A percentile compares a stretch with the other conserved stretches of the same genome.
Conservation (phyloP, 2,888 invertebrate species). For the Dioctria rufipes region DNA sequence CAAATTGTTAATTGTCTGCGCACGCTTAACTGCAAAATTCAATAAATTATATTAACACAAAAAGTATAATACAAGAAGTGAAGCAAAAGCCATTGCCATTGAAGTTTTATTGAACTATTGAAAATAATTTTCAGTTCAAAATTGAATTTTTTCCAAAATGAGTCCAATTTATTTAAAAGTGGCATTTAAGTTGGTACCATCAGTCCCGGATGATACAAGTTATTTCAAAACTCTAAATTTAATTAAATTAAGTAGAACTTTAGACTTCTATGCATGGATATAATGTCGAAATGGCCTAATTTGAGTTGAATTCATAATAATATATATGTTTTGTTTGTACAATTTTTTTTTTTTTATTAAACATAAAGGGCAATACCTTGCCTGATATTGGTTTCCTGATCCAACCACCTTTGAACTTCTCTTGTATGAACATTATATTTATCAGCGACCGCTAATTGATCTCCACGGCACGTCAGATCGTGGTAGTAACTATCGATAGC, state of each 20-base stretch:
- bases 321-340: constrained; percentile 11
- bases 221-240: too few relatives aligned
- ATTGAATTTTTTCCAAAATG: too few relatives aligned
- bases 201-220: too few relatives aligned
- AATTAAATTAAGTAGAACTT: too few relatives aligned
- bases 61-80: not conserved
- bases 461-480: constrained; percentile 72
- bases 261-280: not conserved
- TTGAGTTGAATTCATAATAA: constrained; percentile 20
- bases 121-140: too few relatives aligned
- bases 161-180: too few relatives aligned
- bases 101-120: too few relatives aligned
- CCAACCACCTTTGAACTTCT: constrained; percentile 75
- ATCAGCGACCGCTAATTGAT: constrained; percentile 71
- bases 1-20: not conserved
- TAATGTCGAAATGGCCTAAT: not conserved
- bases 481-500: constrained; percentile 74
- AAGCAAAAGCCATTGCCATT: not conserved
- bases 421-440: constrained; percentile 70
- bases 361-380: constrained; percentile 62
- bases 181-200: too few relatives aligned
- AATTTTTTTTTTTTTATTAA: constrained; percentile 50
- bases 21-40: not conserved
- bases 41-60: not conserved
- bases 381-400: constrained; percentile 69